These are phyloP conservation scores for Dysdera silvatica DNA, from an alignment of 1,140 invertebrate species.

Conservation along the genomic window DNA sequence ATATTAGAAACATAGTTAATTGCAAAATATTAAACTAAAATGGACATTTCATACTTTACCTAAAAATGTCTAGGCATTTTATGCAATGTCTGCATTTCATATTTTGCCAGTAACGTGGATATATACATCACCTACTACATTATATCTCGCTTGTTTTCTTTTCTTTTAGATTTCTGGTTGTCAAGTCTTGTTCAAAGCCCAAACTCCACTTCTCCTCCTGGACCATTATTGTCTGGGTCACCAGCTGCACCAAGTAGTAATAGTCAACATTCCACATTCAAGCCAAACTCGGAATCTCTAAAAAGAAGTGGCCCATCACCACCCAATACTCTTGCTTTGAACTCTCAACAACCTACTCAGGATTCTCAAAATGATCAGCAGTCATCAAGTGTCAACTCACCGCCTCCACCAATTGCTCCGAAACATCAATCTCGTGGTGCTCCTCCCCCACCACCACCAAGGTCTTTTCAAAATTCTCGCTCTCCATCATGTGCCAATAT, in stretches of 20 bases:
- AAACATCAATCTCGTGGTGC: conserved; percentile 20
- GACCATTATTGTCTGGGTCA: not conserved
- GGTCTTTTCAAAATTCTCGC: conserved; percentile 10
- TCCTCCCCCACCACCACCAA: conserved; percentile 56
- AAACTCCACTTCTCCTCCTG: not conserved
- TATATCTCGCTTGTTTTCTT: conserved; percentile 1
- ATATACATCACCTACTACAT: too few species aligned
- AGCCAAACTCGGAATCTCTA: conserved; percentile 27
- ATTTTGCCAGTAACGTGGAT: too few species aligned
- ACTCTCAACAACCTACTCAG: not conserved
- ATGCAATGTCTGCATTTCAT: too few species aligned
- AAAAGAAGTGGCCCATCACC: not conserved
- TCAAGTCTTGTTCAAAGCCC: conserved; percentile 68
- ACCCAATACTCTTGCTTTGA: not conserved
- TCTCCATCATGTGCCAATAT: conserved; percentile 10
- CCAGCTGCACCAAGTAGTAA: conserved; percentile 48
- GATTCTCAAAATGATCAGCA: too few species aligned
- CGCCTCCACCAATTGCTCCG: conserved; percentile 27
- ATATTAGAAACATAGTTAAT: too few species aligned
- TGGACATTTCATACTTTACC: too few species aligned
- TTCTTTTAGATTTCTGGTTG: conserved; percentile 69
- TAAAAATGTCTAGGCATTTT: too few species aligned
- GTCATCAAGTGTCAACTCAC: conserved; percentile 10
- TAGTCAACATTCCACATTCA: conserved; percentile 52
- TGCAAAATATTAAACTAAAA: too few species aligned